Evolutionary conservation across 2,797 vertebrate genomes (phyloP).

Genomic region (Phyllotis vaccarum): DNA sequence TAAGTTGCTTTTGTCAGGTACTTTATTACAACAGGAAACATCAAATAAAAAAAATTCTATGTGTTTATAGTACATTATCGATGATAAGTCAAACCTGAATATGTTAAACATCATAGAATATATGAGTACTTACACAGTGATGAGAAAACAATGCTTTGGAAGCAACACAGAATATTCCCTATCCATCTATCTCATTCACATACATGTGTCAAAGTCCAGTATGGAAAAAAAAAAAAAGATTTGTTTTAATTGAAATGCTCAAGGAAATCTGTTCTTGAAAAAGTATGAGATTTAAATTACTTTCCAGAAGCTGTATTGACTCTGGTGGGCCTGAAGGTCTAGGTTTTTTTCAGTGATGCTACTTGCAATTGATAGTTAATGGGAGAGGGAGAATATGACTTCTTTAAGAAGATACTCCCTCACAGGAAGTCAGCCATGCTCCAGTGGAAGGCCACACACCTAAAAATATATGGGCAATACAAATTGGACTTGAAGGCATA

Average conservation of each 20-base stretch:
- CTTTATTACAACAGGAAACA: background rate
- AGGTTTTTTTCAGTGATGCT: background rate
- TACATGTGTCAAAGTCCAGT: background rate
- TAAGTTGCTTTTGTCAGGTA: background rate
- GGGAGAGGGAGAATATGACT: background rate
- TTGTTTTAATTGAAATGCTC: background rate
- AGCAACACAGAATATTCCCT: background rate
- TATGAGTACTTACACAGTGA: background rate
- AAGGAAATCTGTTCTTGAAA: slow-evolving; percentile 44
- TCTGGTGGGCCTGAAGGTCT: background rate
- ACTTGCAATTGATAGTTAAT: background rate
- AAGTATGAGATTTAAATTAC: slow-evolving; percentile 37
- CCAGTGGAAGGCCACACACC: background rate
- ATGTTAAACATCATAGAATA: background rate
- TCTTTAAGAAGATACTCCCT: background rate
- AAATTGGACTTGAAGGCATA: background rate
- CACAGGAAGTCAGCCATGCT: background rate
- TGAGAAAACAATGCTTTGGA: background rate
- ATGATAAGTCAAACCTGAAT: background rate
- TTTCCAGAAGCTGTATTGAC: background rate
- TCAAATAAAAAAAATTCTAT: background rate
- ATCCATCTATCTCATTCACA: background rate
- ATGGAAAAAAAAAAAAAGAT: background rate
- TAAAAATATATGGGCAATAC: background rate
- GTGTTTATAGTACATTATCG: background rate